phyloP scores from a whole-genome alignment of 2,113 vertebrate genomes.

The Physeter macrocephalus region DNA sequence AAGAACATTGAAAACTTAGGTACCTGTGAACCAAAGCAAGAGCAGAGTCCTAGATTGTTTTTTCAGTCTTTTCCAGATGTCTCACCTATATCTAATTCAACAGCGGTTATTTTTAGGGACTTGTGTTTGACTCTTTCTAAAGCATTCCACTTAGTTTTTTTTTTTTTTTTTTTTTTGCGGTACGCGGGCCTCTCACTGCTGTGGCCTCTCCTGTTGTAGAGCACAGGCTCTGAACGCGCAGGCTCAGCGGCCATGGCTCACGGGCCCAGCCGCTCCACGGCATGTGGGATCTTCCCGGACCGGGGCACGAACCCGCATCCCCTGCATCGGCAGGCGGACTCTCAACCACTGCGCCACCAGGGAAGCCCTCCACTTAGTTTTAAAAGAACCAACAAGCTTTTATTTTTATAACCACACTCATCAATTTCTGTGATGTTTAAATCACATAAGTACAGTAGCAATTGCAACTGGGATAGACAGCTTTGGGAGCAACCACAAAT shows the following conservation, averaged over 20 bases:
- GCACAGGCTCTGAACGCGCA: no score
- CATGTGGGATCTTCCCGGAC: no score
- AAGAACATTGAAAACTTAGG: background rate
- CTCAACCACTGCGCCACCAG: no score
- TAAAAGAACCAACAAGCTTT: background rate
- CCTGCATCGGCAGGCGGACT: no score
- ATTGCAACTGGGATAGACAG: background rate
- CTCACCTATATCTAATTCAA: background rate
- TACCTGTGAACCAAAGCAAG: background rate
- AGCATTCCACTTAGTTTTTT: slow-evolving; percentile 4
- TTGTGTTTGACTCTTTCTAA: background rate
- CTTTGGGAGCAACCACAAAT: background rate
- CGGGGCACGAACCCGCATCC: no score
- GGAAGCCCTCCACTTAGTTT: background rate
- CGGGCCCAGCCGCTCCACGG: no score
- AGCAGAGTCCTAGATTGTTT: background rate
- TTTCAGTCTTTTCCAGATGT: background rate
- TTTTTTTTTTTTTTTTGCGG: no score
- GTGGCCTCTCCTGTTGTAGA: no score
- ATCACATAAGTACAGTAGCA: background rate
- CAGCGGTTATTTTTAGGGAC: background rate
- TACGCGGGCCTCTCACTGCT: no score
- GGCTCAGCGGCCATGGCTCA: no score
- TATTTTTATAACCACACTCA: background rate
- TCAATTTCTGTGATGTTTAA: background rate